Evolutionary conservation across 2,113 vertebrate genomes (phyloP).

Genomic region (Chloropsis hardwickii): DNA sequence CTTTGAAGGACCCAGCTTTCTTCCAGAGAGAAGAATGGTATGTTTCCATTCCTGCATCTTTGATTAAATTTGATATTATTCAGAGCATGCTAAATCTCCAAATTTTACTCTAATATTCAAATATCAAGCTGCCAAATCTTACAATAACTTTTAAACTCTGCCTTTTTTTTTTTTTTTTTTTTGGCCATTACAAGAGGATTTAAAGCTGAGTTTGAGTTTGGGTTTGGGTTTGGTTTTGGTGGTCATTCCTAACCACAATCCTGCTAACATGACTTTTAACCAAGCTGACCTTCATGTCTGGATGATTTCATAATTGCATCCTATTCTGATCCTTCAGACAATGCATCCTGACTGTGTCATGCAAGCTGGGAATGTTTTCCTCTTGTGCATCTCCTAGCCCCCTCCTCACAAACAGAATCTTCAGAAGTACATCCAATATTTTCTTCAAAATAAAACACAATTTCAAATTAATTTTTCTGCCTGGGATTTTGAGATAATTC

Average conservation of each 20-base stretch:
- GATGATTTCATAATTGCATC: background rate
- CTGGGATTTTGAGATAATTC: slow-evolving; percentile 44
- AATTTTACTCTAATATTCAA: background rate
- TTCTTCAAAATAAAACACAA: background rate
- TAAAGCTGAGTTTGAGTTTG: background rate
- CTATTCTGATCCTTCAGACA: background rate
- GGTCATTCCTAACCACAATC: background rate
- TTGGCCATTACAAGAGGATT: background rate
- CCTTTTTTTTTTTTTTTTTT: rapidly evolving
- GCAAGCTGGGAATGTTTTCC: background rate
- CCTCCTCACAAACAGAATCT: background rate
- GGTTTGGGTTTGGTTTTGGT: background rate
- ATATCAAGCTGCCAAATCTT: background rate
- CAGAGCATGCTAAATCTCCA: background rate
- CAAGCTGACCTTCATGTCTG: background rate
- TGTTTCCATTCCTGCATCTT: background rate
- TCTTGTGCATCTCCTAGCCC: background rate
- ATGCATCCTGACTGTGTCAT: background rate
- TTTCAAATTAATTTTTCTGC: background rate
- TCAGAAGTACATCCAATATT: background rate
- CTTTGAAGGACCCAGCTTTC: background rate
- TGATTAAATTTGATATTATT: background rate
- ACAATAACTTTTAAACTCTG: background rate
- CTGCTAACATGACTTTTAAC: background rate
- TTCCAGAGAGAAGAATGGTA: background rate